Base-by-base conservation (phyloP, 2,888 invertebrate genomes). In the Nemapogon koenigi region DNA sequence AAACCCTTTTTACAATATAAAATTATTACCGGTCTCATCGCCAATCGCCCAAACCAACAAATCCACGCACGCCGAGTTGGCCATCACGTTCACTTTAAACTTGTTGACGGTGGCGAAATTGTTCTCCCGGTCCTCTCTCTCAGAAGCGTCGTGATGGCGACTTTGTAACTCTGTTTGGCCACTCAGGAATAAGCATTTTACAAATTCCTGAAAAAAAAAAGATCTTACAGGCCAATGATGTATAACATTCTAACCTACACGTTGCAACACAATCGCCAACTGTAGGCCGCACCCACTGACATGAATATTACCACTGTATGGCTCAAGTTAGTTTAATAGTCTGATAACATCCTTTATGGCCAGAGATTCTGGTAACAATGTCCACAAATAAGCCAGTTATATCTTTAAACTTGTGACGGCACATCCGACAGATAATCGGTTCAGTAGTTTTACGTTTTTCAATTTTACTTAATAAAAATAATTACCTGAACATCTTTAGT, bases 11-110 rank as follows among this genome's bases (percentile, higher is more conserved):
- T n/a, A n/a, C n/a, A n/a, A 36, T 40, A 3, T 41, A 26, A 40
- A 4, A 8, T 37, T 48, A 63, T 76, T 65, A 94, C 96, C 95
- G 57, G 93, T 91, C 80, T 97, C 97, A 64, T 97, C 97, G 1
- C 91, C 90, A 47, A 97, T 95, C 1, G 97, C 96, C 98, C 98
- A 99, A 18, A 98, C 97, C 2, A 99, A 82, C 4, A 99, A 81
- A 66, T 99, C 97, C 0, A 99, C 95, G 58, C 97, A 98, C 1
- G 96, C 96, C 0, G 97, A 95, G 71, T 97, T 97, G 0, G 96
- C 94, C 88, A 94, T 94, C 0, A 97, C 95, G 56, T 95, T 95
- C 25, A 96, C 88, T 76, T 94, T 94, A 62, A 94, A 94, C 61
- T 91, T 91, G 66, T 95, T 93, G 2, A 94, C 89, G 0, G 90